These are phyloP conservation scores for Melipona bicolor DNA, from an alignment of 2,888 invertebrate genomes.

Conservation along the genomic window DNA sequence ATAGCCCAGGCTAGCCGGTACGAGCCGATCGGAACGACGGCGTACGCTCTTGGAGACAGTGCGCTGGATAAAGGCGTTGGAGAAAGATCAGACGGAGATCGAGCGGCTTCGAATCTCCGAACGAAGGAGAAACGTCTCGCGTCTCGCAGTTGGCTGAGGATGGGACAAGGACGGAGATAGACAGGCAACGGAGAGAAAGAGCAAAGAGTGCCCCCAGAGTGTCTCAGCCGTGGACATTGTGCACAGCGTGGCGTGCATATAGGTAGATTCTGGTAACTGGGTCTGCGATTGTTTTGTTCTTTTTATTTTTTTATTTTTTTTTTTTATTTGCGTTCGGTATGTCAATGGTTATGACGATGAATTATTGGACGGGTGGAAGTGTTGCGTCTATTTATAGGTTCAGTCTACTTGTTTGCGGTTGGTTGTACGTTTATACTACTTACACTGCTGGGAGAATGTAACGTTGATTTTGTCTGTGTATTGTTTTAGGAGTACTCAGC, in stretches of 20 bases:
- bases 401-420: too few relatives aligned
- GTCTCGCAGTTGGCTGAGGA: neutral
- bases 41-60: slow-evolving; percentile 42
- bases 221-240: neutral
- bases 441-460: too few relatives aligned
- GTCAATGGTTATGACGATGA: too few relatives aligned
- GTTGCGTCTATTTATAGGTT: too few relatives aligned
- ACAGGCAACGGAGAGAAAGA: neutral
- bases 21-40: slow-evolving; percentile 22
- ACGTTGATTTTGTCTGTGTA: too few relatives aligned
- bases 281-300: neutral
- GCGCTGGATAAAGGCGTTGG: slow-evolving; percentile 25
- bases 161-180: neutral
- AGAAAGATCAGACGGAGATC: slow-evolving; percentile 26
- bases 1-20: slow-evolving; percentile 52
- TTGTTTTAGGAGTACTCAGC: too few relatives aligned
- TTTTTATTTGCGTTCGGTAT: too few relatives aligned
- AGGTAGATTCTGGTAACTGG: neutral
- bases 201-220: neutral
- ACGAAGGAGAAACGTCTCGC: slow-evolving; percentile 24
- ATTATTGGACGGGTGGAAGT: too few relatives aligned
- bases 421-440: too few relatives aligned
- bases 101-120: slow-evolving; percentile 13
- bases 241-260: slow-evolving; percentile 1
- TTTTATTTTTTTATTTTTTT: too few relatives aligned